Conservation (phyloP, 1,140 invertebrate genomes). For the Callitettix versicolor region DNA sequence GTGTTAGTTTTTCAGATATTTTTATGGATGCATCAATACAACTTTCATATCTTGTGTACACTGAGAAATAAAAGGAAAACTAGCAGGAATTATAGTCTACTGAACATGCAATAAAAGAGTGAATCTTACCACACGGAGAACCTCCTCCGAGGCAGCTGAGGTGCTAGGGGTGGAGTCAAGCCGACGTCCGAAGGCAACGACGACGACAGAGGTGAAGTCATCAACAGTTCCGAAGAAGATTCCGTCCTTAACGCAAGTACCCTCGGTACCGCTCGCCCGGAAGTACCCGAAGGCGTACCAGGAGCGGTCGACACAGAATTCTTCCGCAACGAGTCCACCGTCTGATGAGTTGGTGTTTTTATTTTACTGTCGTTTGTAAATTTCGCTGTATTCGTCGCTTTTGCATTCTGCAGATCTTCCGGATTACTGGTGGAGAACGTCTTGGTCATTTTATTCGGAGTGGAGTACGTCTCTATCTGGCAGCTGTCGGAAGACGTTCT, state of each 20-base stretch:
- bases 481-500: conserved; percentile 12
- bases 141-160: conserved; percentile 28
- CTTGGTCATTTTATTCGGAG: conserved; percentile 13
- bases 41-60: too few relatives aligned
- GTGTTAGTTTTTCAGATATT: too few relatives aligned
- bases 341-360: neutral
- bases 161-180: conserved; percentile 30
- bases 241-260: conserved; percentile 24
- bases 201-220: conserved; percentile 24
- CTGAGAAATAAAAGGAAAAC: too few relatives aligned
- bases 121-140: conserved; percentile 45
- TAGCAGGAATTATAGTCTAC: too few relatives aligned
- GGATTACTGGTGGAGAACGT: conserved; percentile 18
- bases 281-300: conserved; percentile 4
- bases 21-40: too few relatives aligned
- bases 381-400: neutral
- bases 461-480: conserved; percentile 5
- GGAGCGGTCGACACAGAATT: conserved; percentile 8
- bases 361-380: too few relatives aligned
- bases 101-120: too few relatives aligned
- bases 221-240: conserved; percentile 26
- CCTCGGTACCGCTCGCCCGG: conserved; percentile 15
- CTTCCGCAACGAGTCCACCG: conserved; percentile 3
- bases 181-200: conserved; percentile 29
- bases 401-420: conserved; percentile 11